Conservation (phyloP, 2,113 vertebrate species). For the Malurus elegans region DNA sequence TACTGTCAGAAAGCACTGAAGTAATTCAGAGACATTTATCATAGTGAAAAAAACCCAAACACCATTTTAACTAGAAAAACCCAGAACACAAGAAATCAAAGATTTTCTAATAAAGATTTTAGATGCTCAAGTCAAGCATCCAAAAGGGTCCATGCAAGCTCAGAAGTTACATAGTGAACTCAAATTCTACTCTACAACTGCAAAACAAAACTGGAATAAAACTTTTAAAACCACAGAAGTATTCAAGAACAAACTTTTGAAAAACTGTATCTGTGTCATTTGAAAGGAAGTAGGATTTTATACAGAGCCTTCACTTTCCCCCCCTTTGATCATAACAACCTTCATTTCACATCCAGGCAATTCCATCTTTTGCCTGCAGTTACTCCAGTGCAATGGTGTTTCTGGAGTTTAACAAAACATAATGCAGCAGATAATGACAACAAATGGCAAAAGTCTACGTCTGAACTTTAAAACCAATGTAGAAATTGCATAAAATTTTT, state of each 20-base stretch:
- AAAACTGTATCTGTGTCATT: neutral
- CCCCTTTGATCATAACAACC: neutral
- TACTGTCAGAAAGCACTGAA: neutral
- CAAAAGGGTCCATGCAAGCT: neutral
- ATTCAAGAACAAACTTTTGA: neutral
- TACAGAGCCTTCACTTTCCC: neutral
- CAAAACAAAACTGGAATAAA: neutral
- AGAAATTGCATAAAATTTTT: neutral
- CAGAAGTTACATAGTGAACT: neutral
- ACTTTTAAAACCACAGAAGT: neutral
- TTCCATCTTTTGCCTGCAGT: neutral
- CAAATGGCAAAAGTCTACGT: neutral
- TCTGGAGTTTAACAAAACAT: neutral
- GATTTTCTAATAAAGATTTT: neutral
- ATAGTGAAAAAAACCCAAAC: neutral
- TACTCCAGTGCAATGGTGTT: neutral
- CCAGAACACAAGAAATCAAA: neutral
- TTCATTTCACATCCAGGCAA: neutral
- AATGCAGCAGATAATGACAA: neutral
- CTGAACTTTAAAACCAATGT: neutral
- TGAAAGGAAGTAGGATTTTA: neutral
- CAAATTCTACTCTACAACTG: neutral
- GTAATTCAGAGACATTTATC: neutral
- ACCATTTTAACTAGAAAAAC: neutral
- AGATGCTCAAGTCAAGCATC: neutral